phyloP scores from a whole-genome alignment of 2,888 invertebrate species.

The Lamproptera curius region DNA sequence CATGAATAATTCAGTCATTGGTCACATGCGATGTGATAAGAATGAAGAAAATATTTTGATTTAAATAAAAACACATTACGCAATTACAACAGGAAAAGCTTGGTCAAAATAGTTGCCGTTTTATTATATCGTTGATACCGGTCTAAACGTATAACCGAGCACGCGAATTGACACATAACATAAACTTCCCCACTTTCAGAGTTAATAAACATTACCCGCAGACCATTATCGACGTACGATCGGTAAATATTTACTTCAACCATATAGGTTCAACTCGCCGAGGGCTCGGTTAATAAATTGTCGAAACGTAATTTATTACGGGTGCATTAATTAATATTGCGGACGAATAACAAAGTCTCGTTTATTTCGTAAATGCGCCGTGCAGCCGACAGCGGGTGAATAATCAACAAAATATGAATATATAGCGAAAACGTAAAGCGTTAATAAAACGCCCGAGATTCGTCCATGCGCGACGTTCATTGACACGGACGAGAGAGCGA shows the following conservation, averaged over 20 bases:
- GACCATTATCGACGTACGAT: too few species aligned
- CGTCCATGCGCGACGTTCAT: slow-evolving; percentile 44
- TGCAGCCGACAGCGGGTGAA: slow-evolving; percentile 12
- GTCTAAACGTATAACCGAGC: too few species aligned
- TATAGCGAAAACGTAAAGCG: slow-evolving; percentile 25
- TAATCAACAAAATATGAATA: slow-evolving; percentile 12
- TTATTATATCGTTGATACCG: too few species aligned
- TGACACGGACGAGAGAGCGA: slow-evolving; percentile 48
- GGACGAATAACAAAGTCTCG: slow-evolving; percentile 7
- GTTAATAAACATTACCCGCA: too few species aligned
- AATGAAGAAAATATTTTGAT: not conserved
- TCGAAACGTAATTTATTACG: slow-evolving; percentile 10
- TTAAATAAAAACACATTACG: too few species aligned
- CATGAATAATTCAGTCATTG: slow-evolving; percentile 1
- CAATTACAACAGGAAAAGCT: too few species aligned
- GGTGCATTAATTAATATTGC: slow-evolving; percentile 5
- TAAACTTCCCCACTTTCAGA: too few species aligned
- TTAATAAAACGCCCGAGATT: slow-evolving; percentile 47
- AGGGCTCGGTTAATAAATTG: slow-evolving; percentile 2
- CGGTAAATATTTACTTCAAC: not conserved
- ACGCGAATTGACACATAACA: too few species aligned
- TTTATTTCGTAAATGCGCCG: slow-evolving; percentile 13
- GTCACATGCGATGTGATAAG: not conserved
- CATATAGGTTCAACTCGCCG: not conserved
- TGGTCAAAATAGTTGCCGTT: too few species aligned